Conservation (phyloP, 1,140 invertebrate genomes). For the Daktulosphaira vitifoliae region DNA sequence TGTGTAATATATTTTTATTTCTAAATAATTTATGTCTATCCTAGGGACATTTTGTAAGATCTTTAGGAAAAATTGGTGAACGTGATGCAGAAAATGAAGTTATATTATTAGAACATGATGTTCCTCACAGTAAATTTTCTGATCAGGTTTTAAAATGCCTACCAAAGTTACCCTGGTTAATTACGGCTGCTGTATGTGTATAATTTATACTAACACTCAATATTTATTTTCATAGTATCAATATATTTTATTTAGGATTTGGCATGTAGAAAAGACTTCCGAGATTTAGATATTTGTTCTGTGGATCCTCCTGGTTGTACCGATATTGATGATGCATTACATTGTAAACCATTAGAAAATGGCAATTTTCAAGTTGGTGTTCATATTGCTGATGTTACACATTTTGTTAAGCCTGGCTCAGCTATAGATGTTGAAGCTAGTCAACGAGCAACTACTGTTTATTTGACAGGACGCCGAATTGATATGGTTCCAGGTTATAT, state of each 20-base stretch:
- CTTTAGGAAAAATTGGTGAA: conserved; percentile 73
- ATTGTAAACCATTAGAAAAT: conserved; percentile 68
- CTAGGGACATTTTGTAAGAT: conserved; percentile 79
- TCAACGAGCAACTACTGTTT: conserved; percentile 77
- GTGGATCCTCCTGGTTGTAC: conserved; percentile 99
- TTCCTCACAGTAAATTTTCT: conserved; percentile 91
- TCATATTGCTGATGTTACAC: conserved; percentile 90
- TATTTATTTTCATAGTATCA: conserved; percentile 12
- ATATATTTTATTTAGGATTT: conserved; percentile 55
- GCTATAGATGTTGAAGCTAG: conserved; percentile 83
- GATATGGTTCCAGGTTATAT: conserved; percentile 72
- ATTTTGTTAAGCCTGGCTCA: conserved; percentile 83
- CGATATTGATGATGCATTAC: conserved; percentile 97
- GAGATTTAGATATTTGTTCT: conserved; percentile 82
- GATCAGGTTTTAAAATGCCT: conserved; percentile 87
- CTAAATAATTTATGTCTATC: conserved; percentile 10
- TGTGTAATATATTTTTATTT: neutral
- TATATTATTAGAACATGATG: conserved; percentile 91
- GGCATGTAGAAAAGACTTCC: conserved; percentile 67
- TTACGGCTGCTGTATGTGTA: conserved; percentile 48
- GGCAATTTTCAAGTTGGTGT: conserved; percentile 81
- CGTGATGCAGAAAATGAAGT: conserved; percentile 92
- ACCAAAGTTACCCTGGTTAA: conserved; percentile 82
- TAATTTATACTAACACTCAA: neutral
- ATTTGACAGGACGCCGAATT: conserved; percentile 79